Evolutionary conservation across 1,140 invertebrate species (phyloP), one percentile per base, ranked within the genome.

Genomic region (Caerostris darwini): DNA sequence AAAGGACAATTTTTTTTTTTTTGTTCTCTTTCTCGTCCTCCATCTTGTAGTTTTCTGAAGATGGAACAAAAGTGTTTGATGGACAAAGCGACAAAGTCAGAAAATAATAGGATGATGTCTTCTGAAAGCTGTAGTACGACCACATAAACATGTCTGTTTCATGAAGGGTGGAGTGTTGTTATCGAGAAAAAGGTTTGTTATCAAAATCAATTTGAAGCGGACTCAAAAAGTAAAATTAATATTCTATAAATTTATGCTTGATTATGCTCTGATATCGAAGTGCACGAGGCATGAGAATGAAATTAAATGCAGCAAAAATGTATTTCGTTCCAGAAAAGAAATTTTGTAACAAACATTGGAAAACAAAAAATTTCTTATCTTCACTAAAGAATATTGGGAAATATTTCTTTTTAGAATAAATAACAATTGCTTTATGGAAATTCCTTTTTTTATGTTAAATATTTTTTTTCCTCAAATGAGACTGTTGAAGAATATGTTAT

Each of bases 31-130:
- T 85, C 50, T 7, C 50, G 19, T 77, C 50, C 34, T 5, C 69
- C 69, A 77, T 77, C 69, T 77, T 34, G 34, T 77, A 7, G n/a
- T 77, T 50, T 50, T 19, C 69, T 34, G 7, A 64, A 61, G 59
- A 61, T 50, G 69, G 59, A 83, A 83, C 82, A 83, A 83, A 83
- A 83, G 82, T 56, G 82, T 83, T 56, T 83, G 82, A 83, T 83
- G 82, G 82, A 83, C 82, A 83, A 83, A 83, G 82, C 82, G 82
- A 14, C 53, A 12, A 10, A 83, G 82, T 83, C 82, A 83, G 82
- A 83, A 83, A n/a, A 83, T 83, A 83, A 83, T 83, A 58, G 82
- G 82, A 83, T 83, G 82, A n/a, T 54, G n/a, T 83, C n/a, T 57
- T 83, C 82, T 83, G 17, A 56, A 19, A 58, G 82, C 56, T 83